These are phyloP conservation scores for Pyrgilauda ruficollis DNA, from an alignment of 2,113 vertebrate species.

Conservation along the genomic window DNA sequence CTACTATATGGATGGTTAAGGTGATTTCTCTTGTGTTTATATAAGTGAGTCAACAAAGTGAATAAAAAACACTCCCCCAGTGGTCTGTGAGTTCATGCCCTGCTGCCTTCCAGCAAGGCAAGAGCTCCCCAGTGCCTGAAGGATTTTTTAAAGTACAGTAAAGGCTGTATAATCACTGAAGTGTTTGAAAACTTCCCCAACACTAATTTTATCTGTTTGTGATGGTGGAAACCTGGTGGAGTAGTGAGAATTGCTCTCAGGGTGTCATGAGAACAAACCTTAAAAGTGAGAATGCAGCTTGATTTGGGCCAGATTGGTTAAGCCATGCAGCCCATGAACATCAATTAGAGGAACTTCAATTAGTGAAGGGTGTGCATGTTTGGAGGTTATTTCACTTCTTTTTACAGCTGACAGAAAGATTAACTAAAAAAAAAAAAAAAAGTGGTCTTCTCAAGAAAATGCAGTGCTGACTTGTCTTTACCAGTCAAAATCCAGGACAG, in stretches of 20 bases:
- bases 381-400: neutral
- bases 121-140: neutral
- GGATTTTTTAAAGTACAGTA: neutral
- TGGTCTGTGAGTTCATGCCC: neutral
- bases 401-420: neutral
- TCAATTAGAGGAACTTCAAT: neutral
- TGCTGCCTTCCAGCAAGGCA: neutral
- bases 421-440: neutral
- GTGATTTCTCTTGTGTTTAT: neutral
- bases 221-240: neutral
- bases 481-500: neutral
- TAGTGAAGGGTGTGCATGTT: neutral
- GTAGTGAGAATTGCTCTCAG: neutral
- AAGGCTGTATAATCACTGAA: neutral
- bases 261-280: neutral
- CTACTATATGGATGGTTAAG: fast-evolving
- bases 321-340: neutral
- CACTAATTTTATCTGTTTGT: neutral
- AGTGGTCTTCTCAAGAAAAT: neutral
- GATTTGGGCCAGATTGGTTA: neutral
- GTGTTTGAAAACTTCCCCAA: neutral
- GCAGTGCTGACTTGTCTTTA: neutral
- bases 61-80: neutral
- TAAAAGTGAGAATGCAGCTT: neutral
- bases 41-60: neutral